Base-by-base conservation (phyloP, 2,888 invertebrate species). In the Stramonita haemastoma region DNA sequence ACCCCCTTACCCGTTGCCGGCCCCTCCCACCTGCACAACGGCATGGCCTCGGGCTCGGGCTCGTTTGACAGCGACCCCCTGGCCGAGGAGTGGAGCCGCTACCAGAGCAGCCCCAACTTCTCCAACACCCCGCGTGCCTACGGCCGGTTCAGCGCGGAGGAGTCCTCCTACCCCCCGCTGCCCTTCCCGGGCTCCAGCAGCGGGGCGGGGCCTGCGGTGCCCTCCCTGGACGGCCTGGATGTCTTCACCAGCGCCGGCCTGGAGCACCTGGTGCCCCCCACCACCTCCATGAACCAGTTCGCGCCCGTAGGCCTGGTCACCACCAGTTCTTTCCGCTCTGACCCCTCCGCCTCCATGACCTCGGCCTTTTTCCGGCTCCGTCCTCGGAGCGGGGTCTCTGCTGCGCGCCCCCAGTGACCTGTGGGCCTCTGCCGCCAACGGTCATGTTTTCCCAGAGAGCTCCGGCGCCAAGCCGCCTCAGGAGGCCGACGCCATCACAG, bases 291-390 rank as follows among this genome's bases (percentile, higher is more conserved):
- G n/a, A 84, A 29, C 57, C 17, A n/a, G n/a, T 86, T 86, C 66
- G 86, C 60, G 17, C 60, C 86, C 60, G 32, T 32, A 1, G 86
- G 86, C 13, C 86, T 86, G 86, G 60, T 66, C 60, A 66, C 60
- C 32, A 86, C 86, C 60, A 66, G 60, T 19, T 60, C 86, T 29
- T 86, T 86, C 86, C 60, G n/a, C 8, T 1, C 29, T 17, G 57
- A 29, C 60, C 2, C n/a, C n/a, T 60, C 60, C 22, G n/a, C 32
- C 22, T 32, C 86, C 32, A 19, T 86, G 66, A 46, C 81, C 46
- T 83, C 81, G 0, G 81, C 81, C 36, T 83, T 83, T n/a, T 11
- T 83, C 81, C 22, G 81, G 81, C 32, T 46, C 81, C 36, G 36
- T 46, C 36, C 81, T 46, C 26, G 26, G 26, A 11, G 29, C 36